Conservation (phyloP, 2,113 vertebrate species). For the Clarias magur region DNA sequence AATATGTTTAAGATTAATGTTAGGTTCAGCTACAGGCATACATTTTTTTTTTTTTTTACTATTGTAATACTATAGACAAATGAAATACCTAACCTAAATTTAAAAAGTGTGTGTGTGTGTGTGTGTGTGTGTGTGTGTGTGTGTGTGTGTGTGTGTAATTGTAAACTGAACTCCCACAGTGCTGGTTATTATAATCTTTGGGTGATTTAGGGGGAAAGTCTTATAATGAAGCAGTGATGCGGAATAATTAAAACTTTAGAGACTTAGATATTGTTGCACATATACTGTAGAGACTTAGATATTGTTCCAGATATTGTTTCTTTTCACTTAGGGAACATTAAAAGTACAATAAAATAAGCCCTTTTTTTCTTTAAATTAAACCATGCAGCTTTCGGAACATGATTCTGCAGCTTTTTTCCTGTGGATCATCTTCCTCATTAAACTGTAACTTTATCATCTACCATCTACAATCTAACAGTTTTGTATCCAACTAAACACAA, state of each 20-base stretch:
- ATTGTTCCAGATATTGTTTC: not conserved
- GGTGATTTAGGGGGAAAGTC: not conserved
- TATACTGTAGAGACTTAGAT: not conserved
- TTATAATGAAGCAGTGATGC: constrained; percentile 1
- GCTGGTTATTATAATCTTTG: not conserved
- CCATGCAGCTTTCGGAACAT: not conserved
- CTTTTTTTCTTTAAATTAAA: not conserved
- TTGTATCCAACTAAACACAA: not conserved
- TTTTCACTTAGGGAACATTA: not conserved
- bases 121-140: not conserved
- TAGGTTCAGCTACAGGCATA: not conserved
- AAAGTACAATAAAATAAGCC: not conserved
- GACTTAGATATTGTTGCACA: not conserved
- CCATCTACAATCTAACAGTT: not conserved
- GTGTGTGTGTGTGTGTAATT: not conserved
- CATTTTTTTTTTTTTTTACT: not conserved
- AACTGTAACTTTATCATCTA: not conserved
- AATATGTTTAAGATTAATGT: not conserved
- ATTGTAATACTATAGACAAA: not conserved
- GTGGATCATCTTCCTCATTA: not conserved
- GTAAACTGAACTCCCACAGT: not conserved
- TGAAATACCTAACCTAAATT: not conserved
- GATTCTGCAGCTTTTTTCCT: not conserved
- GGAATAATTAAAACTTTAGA: not conserved
- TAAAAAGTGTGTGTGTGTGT: not conserved